A percentile compares a stretch with the other conserved stretches of the same genome.
Conservation (phyloP, 2,113 vertebrate genomes). For the Lepus americanus region DNA sequence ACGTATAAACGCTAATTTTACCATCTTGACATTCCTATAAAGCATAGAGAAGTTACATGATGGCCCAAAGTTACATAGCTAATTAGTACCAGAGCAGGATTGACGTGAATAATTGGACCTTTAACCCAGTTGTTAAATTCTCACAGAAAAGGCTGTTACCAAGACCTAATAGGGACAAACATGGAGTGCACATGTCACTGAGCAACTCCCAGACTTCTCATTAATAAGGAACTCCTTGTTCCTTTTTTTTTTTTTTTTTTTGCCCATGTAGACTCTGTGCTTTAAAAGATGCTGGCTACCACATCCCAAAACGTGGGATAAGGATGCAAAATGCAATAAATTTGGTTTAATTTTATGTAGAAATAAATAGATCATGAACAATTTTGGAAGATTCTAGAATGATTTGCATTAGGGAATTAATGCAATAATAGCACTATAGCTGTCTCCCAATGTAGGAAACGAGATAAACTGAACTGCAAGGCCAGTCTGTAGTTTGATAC, state of each 20-base stretch:
- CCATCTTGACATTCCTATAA: neutral
- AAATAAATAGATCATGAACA: neutral
- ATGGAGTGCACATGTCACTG: neutral
- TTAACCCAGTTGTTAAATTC: neutral
- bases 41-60: neutral
- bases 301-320: neutral
- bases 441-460: neutral
- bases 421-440: neutral
- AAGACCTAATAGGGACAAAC: neutral
- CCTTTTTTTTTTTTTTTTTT: neutral
- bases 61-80: neutral
- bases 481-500: neutral
- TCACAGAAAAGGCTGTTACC: neutral
- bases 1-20: neutral
- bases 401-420: neutral
- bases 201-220: neutral
- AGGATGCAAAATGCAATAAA: neutral
- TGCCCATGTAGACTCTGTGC: neutral
- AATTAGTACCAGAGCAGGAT: neutral
- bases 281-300: constrained; percentile 23
- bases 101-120: neutral
- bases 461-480: neutral
- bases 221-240: neutral
- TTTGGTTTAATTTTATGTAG: constrained; percentile 10
- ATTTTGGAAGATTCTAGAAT: constrained; percentile 28